These are phyloP conservation scores for Sanderia malayensis DNA, from an alignment of 30 jellyfish, hydroid and myxozoan species.

Conservation along the genomic window DNA sequence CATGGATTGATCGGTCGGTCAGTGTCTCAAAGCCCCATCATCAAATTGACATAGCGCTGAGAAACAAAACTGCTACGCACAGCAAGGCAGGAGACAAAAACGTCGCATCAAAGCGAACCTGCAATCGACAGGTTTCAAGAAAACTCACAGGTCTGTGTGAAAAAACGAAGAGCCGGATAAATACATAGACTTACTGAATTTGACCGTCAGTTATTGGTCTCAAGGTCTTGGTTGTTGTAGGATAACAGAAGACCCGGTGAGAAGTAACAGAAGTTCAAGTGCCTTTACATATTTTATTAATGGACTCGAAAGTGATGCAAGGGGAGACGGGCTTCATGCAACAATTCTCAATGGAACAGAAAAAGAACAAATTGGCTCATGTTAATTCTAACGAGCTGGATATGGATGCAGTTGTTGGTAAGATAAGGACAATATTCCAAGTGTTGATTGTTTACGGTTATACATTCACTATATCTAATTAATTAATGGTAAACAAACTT, in stretches of 20 bases:
- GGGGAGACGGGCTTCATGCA: conserved; percentile 24
- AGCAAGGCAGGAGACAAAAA: conserved; percentile 52
- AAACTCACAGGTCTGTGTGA: conserved; percentile 41
- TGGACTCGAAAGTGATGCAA: background rate
- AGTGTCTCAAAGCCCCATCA: too few relatives aligned
- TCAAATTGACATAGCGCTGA: conserved; percentile 1
- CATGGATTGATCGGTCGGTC: too few relatives aligned
- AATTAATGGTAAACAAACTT: background rate
- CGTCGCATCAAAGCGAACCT: conserved; percentile 39
- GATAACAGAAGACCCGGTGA: background rate
- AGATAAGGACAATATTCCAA: too few relatives aligned
- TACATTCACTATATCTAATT: too few relatives aligned
- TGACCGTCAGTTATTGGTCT: too few relatives aligned
- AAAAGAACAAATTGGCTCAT: background rate
- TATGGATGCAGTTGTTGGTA: conserved; percentile 46
- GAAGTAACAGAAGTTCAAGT: too few relatives aligned
- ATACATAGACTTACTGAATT: conserved; percentile 28
- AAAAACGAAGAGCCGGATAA: conserved; percentile 43
- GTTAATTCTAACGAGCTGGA: conserved; percentile 25
- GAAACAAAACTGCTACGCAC: conserved; percentile 31
- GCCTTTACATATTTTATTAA: too few relatives aligned
- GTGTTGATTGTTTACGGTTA: background rate
- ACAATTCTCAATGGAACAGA: conserved; percentile 6
- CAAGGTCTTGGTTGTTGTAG: too few relatives aligned
- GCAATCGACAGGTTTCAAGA: conserved; percentile 41